Percentiles rank a stretch among this genome's conserved stretches.
Evolutionary conservation across 2,113 vertebrate genomes (phyloP).

Genomic region (Petaurus breviceps): DNA sequence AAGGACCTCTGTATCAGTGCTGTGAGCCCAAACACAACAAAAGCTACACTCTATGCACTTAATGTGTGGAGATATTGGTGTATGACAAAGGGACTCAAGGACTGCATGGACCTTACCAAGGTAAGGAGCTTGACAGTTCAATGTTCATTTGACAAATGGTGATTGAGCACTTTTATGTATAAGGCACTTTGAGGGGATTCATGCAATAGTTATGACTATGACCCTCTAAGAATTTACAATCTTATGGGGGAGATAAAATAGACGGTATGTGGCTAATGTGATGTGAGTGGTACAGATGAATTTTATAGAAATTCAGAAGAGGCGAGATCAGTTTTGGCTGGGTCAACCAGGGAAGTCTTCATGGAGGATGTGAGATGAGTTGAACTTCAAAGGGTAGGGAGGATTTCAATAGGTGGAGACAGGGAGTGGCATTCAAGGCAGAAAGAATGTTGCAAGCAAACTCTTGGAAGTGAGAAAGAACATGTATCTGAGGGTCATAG

Average conservation of each 20-base stretch:
- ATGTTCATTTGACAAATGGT: neutral
- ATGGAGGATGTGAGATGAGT: neutral
- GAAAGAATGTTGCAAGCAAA: neutral
- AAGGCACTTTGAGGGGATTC: neutral
- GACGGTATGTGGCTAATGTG: neutral
- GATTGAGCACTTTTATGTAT: neutral
- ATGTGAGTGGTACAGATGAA: neutral
- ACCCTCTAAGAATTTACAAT: neutral
- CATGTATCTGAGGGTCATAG: neutral
- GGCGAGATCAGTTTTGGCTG: neutral
- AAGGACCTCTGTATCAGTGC: constrained; percentile 77
- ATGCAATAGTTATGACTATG: neutral
- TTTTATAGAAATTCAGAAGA: neutral
- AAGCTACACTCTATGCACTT: constrained; percentile 70
- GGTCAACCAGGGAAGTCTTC: neutral
- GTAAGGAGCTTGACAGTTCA: constrained; percentile 57
- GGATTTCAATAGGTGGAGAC: neutral
- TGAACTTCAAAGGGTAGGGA: neutral
- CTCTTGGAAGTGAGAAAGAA: neutral
- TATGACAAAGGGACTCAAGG: constrained; percentile 78
- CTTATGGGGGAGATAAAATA: neutral
- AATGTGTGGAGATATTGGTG: constrained; percentile 78
- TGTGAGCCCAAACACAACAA: constrained; percentile 78
- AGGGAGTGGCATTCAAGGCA: neutral
- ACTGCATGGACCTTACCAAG: constrained; percentile 78